Evolutionary conservation across 2,797 vertebrate genomes (phyloP).

Genomic region (Diglossa cyanea): DNA sequence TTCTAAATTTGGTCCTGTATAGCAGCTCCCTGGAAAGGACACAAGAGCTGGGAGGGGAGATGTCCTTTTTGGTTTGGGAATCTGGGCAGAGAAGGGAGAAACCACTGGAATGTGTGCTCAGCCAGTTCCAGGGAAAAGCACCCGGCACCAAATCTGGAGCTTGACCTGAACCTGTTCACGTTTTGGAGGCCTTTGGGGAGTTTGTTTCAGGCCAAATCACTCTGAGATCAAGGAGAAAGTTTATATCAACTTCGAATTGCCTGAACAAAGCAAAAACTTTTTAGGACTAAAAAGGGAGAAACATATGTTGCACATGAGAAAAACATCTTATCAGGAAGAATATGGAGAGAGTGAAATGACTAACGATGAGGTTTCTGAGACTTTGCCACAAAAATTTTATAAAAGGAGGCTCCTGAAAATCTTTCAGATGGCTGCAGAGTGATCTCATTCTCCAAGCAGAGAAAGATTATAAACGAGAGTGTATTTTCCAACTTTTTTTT

Average conservation of each 20-base stretch:
- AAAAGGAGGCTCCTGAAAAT: slow-evolving; percentile 11
- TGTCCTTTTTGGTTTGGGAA: background rate
- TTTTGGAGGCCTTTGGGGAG: background rate
- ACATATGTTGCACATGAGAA: slow-evolving; percentile 60
- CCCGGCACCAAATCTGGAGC: background rate
- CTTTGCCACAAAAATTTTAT: slow-evolving; percentile 4
- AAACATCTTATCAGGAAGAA: slow-evolving; percentile 63
- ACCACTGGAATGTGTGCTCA: background rate
- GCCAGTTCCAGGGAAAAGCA: background rate
- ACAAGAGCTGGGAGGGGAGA: background rate
- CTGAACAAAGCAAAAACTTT: slow-evolving; percentile 62
- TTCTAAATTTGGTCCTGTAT: background rate
- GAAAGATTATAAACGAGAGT: background rate
- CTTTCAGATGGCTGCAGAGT: background rate
- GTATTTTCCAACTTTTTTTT: background rate
- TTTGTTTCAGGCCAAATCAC: slow-evolving; percentile 17
- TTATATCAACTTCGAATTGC: slow-evolving; percentile 30
- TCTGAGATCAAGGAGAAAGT: slow-evolving; percentile 35
- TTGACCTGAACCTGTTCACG: background rate
- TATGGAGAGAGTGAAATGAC: slow-evolving; percentile 54
- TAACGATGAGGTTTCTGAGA: slow-evolving; percentile 41
- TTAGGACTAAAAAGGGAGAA: slow-evolving; percentile 64
- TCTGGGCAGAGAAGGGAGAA: background rate
- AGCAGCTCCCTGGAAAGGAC: background rate
- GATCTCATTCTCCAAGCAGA: background rate